phyloP scores from a whole-genome alignment of 2,888 invertebrate genomes.

The Lysandra bellargus region DNA sequence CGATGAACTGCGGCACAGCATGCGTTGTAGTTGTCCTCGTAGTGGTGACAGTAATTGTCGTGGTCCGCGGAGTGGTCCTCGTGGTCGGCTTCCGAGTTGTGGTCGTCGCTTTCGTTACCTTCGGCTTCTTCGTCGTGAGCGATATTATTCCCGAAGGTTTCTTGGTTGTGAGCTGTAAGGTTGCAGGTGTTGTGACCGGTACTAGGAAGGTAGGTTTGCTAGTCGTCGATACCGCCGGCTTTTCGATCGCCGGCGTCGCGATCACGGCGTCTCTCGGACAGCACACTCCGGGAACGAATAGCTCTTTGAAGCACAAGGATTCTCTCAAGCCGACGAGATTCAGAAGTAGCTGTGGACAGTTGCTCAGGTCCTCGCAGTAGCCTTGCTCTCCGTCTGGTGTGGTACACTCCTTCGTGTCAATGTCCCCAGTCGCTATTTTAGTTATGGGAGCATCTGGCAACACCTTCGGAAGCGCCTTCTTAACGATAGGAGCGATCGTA shows the following conservation, averaged over 20 bases:
- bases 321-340: slow-evolving; percentile 90
- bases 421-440: slow-evolving; percentile 68
- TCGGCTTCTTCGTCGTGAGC: slow-evolving; percentile 59
- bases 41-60: slow-evolving; percentile 48
- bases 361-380: slow-evolving; percentile 92
- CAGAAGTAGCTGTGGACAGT: slow-evolving; percentile 91
- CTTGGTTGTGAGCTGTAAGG: slow-evolving; percentile 50
- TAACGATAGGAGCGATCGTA: slow-evolving; percentile 87
- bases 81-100: slow-evolving; percentile 47
- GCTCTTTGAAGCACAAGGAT: slow-evolving; percentile 93
- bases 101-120: slow-evolving; percentile 52
- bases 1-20: slow-evolving; percentile 59
- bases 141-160: slow-evolving; percentile 60
- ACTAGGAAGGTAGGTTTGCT: slow-evolving; percentile 68
- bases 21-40: slow-evolving; percentile 53
- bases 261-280: slow-evolving; percentile 84
- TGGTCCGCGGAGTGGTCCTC: slow-evolving; percentile 59
- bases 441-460: slow-evolving; percentile 69
- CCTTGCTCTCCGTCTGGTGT: slow-evolving; percentile 91
- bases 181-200: slow-evolving; percentile 65
- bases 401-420: slow-evolving; percentile 84
- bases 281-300: slow-evolving; percentile 95
- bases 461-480: slow-evolving; percentile 68
- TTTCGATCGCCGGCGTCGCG: slow-evolving; percentile 55
- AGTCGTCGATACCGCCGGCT: slow-evolving; percentile 60